Base-by-base conservation (phyloP, 2,888 invertebrate genomes). In the Anagyrus pseudococci region DNA sequence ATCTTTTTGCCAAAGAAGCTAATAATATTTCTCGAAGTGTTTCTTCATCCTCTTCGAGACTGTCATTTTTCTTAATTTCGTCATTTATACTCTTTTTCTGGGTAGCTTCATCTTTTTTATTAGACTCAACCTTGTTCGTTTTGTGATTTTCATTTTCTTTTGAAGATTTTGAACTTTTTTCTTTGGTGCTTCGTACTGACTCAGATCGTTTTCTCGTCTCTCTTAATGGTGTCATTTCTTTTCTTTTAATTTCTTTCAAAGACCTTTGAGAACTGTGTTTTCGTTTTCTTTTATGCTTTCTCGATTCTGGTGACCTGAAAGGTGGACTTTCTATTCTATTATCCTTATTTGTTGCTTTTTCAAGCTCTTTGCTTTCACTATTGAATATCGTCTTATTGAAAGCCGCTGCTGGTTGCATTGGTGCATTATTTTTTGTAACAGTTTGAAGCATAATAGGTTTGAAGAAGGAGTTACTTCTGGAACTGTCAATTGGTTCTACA, bases 31-130 rank as follows among this genome's bases (percentile, higher is more conserved):
- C 76, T 44, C 80, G 68, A 3, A 81, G 69, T n/a, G 69, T 72
- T 48, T 79, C 74, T 47, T 79, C 80, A 49, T 80, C 80, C n/a
- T 80, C 80, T 0, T 81, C 80, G 3, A 77, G 25, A 43, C 79
- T 80, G 10, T 25, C 13, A 20, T 52, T 54, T 10, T 29, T 26
- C 13, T 33, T 43, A 15, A 2, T 48, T 10, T 33, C 57, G 17
- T 20, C n/a, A 4, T 15, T n/a, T 10, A 33, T 25, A 15, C 17
- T 44, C 43, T 43, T 63, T 2, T 48, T 25, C 23, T 56, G n/a
- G n/a, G 4, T 49, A 44, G 15, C 26, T 29, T 44, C 40, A 25
- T 22, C 37, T n/a, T 55, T 19, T 25, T 19, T 47, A 15, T 43
- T 1, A 19, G 22, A 33, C 44, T 40, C 7, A 29, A 10, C 37